Base-by-base conservation (phyloP, 2,113 vertebrate species). In the Chloropsis hardwickii region DNA sequence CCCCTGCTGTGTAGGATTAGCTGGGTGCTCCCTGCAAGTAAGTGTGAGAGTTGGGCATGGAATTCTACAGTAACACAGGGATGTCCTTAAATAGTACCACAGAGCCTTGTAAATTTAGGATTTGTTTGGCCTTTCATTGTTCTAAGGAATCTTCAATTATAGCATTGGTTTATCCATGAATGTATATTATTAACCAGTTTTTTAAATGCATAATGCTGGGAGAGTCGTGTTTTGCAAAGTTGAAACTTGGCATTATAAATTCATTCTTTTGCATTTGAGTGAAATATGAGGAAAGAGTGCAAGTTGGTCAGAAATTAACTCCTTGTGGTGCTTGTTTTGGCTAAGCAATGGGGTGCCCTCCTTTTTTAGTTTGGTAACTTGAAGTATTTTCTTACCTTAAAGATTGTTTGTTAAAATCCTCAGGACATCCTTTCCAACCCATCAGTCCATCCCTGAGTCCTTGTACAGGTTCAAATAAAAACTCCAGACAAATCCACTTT, bases 61-160 rank as follows among this genome's bases (percentile, higher is more conserved):
- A 87, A 86, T 84, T 84, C 65, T 91, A 2, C 57, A 39, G 47
- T 60, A 64, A 76, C 45, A 35, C 12, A 39, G 22, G 20, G 40
- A 57, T 95, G 91, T 71, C 93, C 78, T 84, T 92, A 94, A 95
- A 94, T 95, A 86, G 94, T 57, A 71, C 70, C 57, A 35, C 5
- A 14, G 61, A 89, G 86, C 65, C 58, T 79, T 92, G 69, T 79
- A 91, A 94, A 95, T 91, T 81, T 74, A 81, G 61, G 48, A 81
- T 81, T 88, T 84, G 77, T 92, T 94, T 81, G 92, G 91, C 7
- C 87, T 96, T 86, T 91, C 72, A 94, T 96, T 96, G 86, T 96
- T 95, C 61, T 79, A 53, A 92, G 84, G 83, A 91, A 81, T 96
- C 61, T 84, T 53, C 83, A 94, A 53, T 96, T 95, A 79, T 25